Percentiles rank a stretch among this genome's conserved stretches.
Conservation (phyloP, 2,797 vertebrate genomes). For the Siniperca scherzeri region DNA sequence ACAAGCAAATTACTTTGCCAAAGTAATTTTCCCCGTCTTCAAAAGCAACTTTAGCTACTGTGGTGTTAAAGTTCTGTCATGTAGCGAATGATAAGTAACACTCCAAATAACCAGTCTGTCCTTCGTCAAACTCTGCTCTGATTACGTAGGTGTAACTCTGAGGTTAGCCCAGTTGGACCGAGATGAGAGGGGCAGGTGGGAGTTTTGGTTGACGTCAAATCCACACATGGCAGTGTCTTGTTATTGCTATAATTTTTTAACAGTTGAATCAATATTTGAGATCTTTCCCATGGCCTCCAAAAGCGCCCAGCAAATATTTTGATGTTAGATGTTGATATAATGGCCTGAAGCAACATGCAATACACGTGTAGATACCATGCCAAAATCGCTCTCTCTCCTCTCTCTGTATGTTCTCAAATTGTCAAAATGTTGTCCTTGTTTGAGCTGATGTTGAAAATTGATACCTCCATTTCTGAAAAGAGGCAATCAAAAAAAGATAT, state of each 20-base stretch:
- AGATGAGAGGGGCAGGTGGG: background rate
- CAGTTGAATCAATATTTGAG: slow-evolving; percentile 18
- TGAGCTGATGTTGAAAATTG: background rate
- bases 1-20: background rate
- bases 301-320: slow-evolving; percentile 19
- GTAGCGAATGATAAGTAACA: background rate
- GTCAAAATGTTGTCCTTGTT: background rate
- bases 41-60: background rate
- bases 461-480: background rate
- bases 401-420: background rate
- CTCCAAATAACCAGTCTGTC: background rate
- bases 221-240: slow-evolving; percentile 1
- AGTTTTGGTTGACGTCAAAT: background rate
- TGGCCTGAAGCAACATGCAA: background rate
- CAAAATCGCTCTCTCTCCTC: background rate
- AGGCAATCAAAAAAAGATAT: background rate
- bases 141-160: background rate
- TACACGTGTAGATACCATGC: background rate
- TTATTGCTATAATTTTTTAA: slow-evolving; percentile 4
- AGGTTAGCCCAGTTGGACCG: background rate
- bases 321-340: slow-evolving; percentile 3
- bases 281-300: slow-evolving; percentile 22
- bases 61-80: background rate
- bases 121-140: background rate
- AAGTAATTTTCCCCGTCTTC: background rate